Evolutionary conservation across 2,888 invertebrate genomes (phyloP), one percentile per base, ranked within the genome.

Genomic region (Drosophila ezoana): DNA sequence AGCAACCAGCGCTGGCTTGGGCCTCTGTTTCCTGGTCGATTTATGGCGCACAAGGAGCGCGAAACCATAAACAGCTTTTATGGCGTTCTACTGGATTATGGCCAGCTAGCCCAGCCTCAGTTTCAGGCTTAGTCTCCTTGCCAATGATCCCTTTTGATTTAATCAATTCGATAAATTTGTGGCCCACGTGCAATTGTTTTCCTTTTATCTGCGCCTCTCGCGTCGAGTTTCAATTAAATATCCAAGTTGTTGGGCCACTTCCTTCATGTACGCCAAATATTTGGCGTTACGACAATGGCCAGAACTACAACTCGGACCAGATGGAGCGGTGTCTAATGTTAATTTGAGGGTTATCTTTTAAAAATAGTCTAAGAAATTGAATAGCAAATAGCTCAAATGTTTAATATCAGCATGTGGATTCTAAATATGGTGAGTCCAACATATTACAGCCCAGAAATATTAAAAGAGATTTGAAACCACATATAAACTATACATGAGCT

Each of bases 41-140:
- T 90, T 90, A 90, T 87, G 79, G 82, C 63, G 80, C 79, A 88
- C 86, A 89, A 88, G 89, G 90, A 91, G 90, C 90, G 90, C 90
- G 89, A 90, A 90, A 81, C 90, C 87, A 91, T 90, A 90, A 90
- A 91, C 91, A 91, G 91, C 88, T 89, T 90, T 90, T 90, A 90
- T 90, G 72, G 89, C 82, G 85, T 89, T 91, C 91, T 90, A 90
- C 90, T 90, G 91, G 87, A 88, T 90, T 90, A 86, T 88, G 73
- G 79, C 72, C 70, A 73, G 45, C 61, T 48, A 52, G 49, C 35
- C 45, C 51, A 62, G 79, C 65, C 61, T 47, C 63, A 59, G 57
- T 18, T 33, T 28, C 40, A 38, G 11, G 4, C 45, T 20, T 6
- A 53, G 40, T 10, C 44, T 35, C 35, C 45, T 54, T 37, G 54